Evolutionary conservation across 1,140 invertebrate species (phyloP).

Genomic region (Rhagoletis pomonella): DNA sequence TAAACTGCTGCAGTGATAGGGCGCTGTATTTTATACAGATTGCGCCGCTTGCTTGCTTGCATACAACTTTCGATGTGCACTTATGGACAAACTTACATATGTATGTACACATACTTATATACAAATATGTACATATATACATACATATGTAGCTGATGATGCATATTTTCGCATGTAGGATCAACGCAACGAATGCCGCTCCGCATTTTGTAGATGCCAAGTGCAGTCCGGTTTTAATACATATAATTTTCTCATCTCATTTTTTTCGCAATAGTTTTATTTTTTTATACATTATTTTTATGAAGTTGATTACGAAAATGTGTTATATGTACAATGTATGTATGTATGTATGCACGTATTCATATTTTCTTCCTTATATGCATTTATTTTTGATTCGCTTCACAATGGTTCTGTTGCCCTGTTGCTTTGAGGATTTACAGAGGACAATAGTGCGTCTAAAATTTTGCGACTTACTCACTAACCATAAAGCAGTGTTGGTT

Average conservation of each 20-base stretch:
- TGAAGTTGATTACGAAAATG: slow-evolving; percentile 2
- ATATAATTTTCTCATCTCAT: neutral
- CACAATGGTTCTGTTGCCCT: slow-evolving; percentile 67
- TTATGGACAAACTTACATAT: neutral
- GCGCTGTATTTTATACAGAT: neutral
- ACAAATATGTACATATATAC: too few relatives aligned
- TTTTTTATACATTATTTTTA: slow-evolving; percentile 39
- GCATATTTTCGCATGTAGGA: neutral
- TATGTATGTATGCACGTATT: slow-evolving; percentile 5
- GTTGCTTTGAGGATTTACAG: slow-evolving; percentile 74
- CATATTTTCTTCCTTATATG: neutral
- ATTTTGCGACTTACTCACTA: slow-evolving; percentile 38
- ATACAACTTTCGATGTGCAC: neutral
- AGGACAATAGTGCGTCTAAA: slow-evolving; percentile 74
- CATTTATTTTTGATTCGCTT: neutral
- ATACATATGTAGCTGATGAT: neutral
- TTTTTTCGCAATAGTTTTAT: neutral
- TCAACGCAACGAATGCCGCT: neutral
- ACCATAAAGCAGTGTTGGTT: slow-evolving; percentile 25
- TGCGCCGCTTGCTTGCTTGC: slow-evolving; percentile 1
- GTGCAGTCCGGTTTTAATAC: too few relatives aligned
- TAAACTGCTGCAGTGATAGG: neutral
- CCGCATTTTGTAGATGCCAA: too few relatives aligned
- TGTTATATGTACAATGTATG: neutral
- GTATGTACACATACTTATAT: neutral